Evolutionary conservation across 1,140 invertebrate species (phyloP), one percentile per base, ranked within the genome.

Genomic region (Maconellicoccus hirsutus): DNA sequence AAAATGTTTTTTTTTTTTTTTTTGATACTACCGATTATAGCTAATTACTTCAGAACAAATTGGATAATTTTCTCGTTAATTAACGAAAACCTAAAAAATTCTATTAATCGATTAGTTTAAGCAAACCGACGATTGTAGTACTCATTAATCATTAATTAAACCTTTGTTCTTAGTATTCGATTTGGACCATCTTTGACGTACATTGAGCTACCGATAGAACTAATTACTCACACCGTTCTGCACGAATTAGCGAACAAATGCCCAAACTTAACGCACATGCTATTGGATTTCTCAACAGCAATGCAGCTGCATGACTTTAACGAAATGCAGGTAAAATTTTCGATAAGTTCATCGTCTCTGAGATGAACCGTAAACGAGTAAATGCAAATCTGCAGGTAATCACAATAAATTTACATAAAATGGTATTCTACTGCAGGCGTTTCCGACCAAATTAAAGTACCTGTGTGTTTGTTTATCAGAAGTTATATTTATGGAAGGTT

Each of bases 401-500:
- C 4, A 33, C 29, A 33, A 33, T 33, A 12, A 33, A 59, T 59
- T 59, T 59, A 22, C 39, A 42, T 42, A n/a, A n/a, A n/a, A n/a
- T n/a, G n/a, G n/a, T n/a, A 33, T 70, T 66, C 71, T 76, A n/a
- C n/a, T 76, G 27, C 78, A 85, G 79, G 89, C 93, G 7, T 99
- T 99, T 81, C 98, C 98, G 14, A 97, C 96, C n/a, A 98, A 98
- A 79, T 81, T 99, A 6, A 87, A 89, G 27, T 97, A 95, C 77
- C 87, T 99, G 82, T 98, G 96, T 79, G 93, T 99, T 76, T 99
- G 97, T 76, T 81, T 99, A 0, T 98, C 95, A 0, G 97, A 99
- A 80, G 97, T 99, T 66, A 99, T 99, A 78, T 99, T 99, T 80
- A 96, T 99, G 90, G 98, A 99, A 81, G 98, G 97, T n/a, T 99